phyloP scores from a whole-genome alignment of 2,113 vertebrate species.

The Coptodon rendalli region DNA sequence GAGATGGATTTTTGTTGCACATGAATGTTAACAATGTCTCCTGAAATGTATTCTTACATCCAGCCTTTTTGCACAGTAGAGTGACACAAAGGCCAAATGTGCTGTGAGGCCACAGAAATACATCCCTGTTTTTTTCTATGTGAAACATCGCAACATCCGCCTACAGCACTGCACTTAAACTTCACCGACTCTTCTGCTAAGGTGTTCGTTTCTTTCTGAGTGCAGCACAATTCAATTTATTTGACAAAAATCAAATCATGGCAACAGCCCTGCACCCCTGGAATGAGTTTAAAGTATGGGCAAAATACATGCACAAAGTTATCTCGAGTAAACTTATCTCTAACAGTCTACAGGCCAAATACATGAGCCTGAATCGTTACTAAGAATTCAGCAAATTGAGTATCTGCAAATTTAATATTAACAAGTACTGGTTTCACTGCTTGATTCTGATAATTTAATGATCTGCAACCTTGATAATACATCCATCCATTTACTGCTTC shows the following conservation, averaged over 20 bases:
- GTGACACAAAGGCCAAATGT: neutral
- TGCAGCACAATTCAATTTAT: conserved; percentile 17
- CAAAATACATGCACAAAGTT: neutral
- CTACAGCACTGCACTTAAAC: neutral
- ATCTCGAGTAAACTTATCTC: neutral
- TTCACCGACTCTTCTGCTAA: neutral
- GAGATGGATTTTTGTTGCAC: conserved; percentile 1
- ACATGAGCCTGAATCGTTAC: neutral
- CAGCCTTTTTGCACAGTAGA: neutral
- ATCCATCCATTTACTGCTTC: neutral
- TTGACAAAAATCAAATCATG: neutral
- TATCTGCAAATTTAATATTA: neutral
- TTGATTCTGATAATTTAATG: neutral
- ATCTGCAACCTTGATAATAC: neutral
- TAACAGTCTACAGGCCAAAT: neutral
- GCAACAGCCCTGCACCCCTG: neutral
- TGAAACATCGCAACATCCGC: neutral
- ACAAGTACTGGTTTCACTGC: neutral
- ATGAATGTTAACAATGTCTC: neutral
- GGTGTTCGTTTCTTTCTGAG: neutral
- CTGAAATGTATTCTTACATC: neutral
- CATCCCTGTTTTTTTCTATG: neutral
- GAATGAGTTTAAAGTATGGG: neutral
- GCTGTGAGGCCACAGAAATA: neutral
- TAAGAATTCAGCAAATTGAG: neutral